Evolutionary conservation across 30 jellyfish, hydroid and myxozoan species (phyloP), one percentile per base, ranked within the genome.

Genomic region (Aurelia coerulea): DNA sequence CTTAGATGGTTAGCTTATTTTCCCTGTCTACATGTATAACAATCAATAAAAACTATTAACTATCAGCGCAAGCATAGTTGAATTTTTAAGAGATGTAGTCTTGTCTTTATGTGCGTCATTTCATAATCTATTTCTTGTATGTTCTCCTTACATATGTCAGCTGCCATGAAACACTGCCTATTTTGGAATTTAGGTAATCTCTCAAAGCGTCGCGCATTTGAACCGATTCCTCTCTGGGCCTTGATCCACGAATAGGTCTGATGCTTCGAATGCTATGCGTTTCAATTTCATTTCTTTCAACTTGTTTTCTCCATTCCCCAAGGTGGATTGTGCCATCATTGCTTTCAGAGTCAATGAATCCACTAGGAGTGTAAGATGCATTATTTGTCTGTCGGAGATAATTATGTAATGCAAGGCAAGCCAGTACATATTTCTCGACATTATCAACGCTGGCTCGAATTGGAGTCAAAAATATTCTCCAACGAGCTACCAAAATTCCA

Each of bases 201-300:
- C 31, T 73, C 17, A 73, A 14, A 73, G 49, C 56, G n/a, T 78
- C 62, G 23, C 83, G 18, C 88, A 78, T 50, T 78, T 31, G 16
- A 12, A 78, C 34, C 31, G 90, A 73, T 32, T 66, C 31, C 35
- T 80, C 73, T 17, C 75, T 64, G 29, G 33, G 52, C 18, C 90
- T 46, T 18, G 88, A 80, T 41, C 90, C 88, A 16, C 88, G 68
- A 35, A 80, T 37, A 17, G 79, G 79, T 31, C 39, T 41, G 35
- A 80, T 9, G 73, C 51, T 68, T 65, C 76, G 34, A 23, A 80
- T 23, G 29, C 29, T 0, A 23, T 23, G 64, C 19, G 89, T 31
- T 14, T 39, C 76, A 32, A n/a, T 62, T 37, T 49, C 35, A 54
- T 65, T 62, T 65, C 35, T 53, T 39, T 35, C 52, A 41, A 80